Evolutionary conservation across 30 jellyfish, hydroid and myxozoan species (phyloP).

Genomic region (Chironex yamaguchii): DNA sequence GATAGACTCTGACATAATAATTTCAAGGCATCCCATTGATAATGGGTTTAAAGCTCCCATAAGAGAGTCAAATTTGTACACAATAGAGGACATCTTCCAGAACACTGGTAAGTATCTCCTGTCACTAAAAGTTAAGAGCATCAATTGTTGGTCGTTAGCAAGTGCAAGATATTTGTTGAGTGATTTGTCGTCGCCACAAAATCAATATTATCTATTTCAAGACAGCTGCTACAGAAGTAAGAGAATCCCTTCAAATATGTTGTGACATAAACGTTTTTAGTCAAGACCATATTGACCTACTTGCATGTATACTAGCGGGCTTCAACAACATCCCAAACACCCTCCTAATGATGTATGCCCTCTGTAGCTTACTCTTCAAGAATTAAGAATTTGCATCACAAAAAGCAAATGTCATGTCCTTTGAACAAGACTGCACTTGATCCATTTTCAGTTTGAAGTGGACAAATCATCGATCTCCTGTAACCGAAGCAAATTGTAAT

Average conservation of each 20-base stretch:
- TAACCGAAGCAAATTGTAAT: neutral
- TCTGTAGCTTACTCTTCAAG: constrained; percentile 15
- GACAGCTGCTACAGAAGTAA: neutral
- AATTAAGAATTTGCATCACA: constrained; percentile 53
- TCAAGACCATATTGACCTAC: constrained; percentile 72
- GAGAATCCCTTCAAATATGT: constrained; percentile 47
- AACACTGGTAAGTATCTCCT: neutral
- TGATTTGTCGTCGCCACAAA: constrained; percentile 16
- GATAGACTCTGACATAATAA: constrained; percentile 5
- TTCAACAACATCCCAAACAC: constrained; percentile 51
- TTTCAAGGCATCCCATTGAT: neutral
- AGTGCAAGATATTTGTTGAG: constrained; percentile 4
- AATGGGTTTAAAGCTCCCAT: constrained; percentile 26
- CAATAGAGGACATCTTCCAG: neutral
- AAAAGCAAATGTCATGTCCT: constrained; percentile 43
- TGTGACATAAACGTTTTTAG: constrained; percentile 61
- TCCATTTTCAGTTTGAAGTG: constrained; percentile 31
- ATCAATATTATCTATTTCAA: neutral
- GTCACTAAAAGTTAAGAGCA: neutral
- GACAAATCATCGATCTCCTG: constrained; percentile 31
- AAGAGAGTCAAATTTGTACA: neutral
- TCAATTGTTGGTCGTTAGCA: neutral
- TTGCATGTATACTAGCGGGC: constrained; percentile 49
- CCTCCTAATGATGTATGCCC: constrained; percentile 48
- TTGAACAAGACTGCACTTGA: constrained; percentile 41